A percentile compares a stretch with the other conserved stretches of the same genome.
phyloP scores from a whole-genome alignment of 2,113 vertebrate species.

The Agapornis roseicollis region DNA sequence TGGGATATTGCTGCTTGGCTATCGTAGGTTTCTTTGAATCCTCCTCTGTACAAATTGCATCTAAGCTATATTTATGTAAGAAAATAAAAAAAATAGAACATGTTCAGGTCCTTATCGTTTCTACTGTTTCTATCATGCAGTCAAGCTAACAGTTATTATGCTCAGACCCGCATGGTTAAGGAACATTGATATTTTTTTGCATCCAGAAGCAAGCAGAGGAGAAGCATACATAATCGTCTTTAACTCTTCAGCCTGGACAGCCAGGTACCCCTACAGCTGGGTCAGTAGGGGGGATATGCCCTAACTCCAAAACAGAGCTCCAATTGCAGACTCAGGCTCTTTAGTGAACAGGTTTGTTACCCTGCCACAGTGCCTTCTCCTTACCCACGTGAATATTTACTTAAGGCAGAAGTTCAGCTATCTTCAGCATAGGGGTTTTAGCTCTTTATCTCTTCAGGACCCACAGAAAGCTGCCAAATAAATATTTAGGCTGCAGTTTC shows the following conservation, averaged over 20 bases:
- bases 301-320: not conserved
- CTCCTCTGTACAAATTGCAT: not conserved
- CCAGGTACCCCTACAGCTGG: not conserved
- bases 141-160: not conserved
- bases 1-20: slow-evolving; percentile 1
- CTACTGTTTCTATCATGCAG: not conserved
- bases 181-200: not conserved
- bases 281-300: not conserved
- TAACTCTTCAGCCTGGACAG: not conserved
- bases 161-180: not conserved
- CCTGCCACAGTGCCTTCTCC: not conserved
- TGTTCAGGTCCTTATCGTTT: not conserved
- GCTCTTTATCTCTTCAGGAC: not conserved
- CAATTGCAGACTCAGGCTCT: not conserved
- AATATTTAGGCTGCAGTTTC: not conserved
- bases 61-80: not conserved
- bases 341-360: not conserved
- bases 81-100: not conserved
- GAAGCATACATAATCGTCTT: not conserved
- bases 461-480: not conserved
- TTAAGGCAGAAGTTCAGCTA: slow-evolving; percentile 35
- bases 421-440: slow-evolving; percentile 12
- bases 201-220: not conserved
- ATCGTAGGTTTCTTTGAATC: slow-evolving; percentile 14
- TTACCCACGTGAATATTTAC: slow-evolving; percentile 40